phyloP scores from a whole-genome alignment of 2,888 invertebrate genomes.

The Tetramorium bicarinatum region DNA sequence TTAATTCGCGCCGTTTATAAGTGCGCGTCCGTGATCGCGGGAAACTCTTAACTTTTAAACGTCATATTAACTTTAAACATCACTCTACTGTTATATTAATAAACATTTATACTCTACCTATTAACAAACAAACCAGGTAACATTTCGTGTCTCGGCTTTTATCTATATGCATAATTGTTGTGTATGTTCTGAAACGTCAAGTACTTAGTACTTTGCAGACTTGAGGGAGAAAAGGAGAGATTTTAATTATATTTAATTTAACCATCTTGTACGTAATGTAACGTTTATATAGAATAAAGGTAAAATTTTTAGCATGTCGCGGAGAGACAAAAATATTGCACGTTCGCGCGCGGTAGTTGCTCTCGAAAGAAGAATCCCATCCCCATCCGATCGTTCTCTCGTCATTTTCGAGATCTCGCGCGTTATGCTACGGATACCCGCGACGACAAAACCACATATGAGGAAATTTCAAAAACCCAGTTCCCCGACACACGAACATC shows the following conservation, averaged over 20 bases:
- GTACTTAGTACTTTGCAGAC: not conserved
- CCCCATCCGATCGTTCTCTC: not conserved
- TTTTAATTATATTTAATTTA: conserved; percentile 1
- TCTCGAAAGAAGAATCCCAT: not conserved
- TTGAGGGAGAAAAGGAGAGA: not conserved
- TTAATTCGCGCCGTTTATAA: conserved; percentile 40
- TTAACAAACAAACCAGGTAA: not conserved
- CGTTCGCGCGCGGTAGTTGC: not conserved
- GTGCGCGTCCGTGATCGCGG: conserved; percentile 19
- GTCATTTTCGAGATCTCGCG: not conserved
- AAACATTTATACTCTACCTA: not conserved
- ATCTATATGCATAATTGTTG: too few relatives aligned
- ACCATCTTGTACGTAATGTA: not conserved
- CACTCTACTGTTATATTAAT: too few relatives aligned
- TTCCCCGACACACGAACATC: conserved; percentile 38
- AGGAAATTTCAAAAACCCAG: conserved; percentile 30
- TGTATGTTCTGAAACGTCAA: not conserved
- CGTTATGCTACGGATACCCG: not conserved
- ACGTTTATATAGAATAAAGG: not conserved
- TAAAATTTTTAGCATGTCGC: not conserved
- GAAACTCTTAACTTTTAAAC: conserved; percentile 11
- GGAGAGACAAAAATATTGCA: not conserved
- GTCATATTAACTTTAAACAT: not conserved
- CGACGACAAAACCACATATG: not conserved
- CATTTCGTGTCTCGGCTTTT: not conserved